Conservation (phyloP, 1,140 invertebrate genomes). For the Steinernema khuongi region DNA sequence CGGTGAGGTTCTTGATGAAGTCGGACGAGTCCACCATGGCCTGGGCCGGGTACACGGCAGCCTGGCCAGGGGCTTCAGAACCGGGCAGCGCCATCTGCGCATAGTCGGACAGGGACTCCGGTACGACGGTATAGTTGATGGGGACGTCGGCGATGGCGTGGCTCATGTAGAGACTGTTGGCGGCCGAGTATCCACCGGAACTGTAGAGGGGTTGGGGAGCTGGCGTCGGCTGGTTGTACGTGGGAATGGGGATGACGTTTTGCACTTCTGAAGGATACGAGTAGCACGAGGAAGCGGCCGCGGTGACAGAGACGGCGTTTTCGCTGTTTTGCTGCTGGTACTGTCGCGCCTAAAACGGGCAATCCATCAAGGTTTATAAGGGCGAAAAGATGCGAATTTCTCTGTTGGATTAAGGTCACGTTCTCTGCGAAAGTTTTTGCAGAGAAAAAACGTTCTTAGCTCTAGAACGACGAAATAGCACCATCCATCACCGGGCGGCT, state of each 20-base stretch:
- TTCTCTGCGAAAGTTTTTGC: no score
- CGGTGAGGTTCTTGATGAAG: not conserved
- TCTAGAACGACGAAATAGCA: no score
- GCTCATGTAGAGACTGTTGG: not conserved
- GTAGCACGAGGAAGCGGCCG: not conserved
- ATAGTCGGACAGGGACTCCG: not conserved
- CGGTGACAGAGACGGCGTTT: no score
- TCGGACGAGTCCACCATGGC: not conserved
- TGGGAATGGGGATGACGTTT: not conserved
- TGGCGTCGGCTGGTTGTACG: not conserved
- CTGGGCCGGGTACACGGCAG: not conserved
- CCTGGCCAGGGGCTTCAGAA: not conserved
- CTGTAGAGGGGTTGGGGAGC: not conserved
- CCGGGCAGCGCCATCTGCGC: constrained; percentile 2
- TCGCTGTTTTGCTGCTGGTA: not conserved
- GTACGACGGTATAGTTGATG: constrained; percentile 1
- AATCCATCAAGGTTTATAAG: not conserved
- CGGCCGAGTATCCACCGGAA: constrained; percentile 1
- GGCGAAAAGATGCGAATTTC: no score
- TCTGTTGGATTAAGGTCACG: no score
- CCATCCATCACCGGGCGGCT: no score
- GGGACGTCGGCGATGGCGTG: not conserved
- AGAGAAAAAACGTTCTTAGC: no score
- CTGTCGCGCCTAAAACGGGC: not conserved
- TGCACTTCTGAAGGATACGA: not conserved